Conservation (phyloP, 2,888 invertebrate genomes). For the Luperina testacea region DNA sequence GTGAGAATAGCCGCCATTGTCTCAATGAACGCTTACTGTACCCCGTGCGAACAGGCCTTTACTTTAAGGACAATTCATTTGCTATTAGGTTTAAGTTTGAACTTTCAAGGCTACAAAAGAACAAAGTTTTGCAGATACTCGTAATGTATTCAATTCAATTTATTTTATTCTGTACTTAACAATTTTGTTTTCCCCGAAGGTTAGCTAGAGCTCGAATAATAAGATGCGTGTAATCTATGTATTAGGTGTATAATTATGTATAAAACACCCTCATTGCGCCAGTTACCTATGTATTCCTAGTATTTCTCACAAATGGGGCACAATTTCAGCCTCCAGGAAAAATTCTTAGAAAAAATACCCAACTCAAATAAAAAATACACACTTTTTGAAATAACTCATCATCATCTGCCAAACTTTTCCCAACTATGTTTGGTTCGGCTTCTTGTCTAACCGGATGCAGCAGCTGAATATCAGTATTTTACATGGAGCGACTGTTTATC, state of each 20-base stretch:
- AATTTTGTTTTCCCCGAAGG: neutral
- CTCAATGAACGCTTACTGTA: neutral
- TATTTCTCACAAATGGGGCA: too few relatives aligned
- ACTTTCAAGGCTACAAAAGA: neutral
- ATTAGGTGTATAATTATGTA: too few relatives aligned
- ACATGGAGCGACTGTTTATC: neutral
- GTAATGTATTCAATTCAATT: too few relatives aligned
- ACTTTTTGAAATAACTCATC: too few relatives aligned
- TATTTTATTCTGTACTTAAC: too few relatives aligned
- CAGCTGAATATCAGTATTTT: neutral
- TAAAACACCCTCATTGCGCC: too few relatives aligned
- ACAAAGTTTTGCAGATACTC: neutral
- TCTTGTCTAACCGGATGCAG: neutral
- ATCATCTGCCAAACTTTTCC: too few relatives aligned
- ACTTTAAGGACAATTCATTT: neutral
- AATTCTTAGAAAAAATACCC: too few relatives aligned
- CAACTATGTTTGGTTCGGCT: too few relatives aligned
- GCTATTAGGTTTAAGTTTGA: neutral
- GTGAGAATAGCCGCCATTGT: slow-evolving; percentile 19
- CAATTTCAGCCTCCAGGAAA: too few relatives aligned
- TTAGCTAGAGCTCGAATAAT: neutral
- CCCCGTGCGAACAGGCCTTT: slow-evolving; percentile 26
- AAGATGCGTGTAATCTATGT: neutral
- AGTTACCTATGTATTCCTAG: too few relatives aligned
- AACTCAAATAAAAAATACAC: too few relatives aligned